Conservation (phyloP, 2,113 vertebrate species). For the Podarcis cretensis region DNA sequence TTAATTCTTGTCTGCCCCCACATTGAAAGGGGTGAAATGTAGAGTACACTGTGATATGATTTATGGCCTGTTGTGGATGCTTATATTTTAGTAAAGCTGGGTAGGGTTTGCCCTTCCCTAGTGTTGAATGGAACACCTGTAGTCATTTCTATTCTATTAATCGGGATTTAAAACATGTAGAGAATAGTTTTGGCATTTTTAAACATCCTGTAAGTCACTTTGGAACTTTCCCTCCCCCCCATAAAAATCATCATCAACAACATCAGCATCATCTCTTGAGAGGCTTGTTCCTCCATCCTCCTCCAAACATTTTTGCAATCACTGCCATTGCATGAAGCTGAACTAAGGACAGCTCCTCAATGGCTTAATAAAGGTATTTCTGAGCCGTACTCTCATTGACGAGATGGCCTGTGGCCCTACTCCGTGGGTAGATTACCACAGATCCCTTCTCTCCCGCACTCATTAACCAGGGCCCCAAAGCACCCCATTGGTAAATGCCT, state of each 20-base stretch:
- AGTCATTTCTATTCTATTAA: too few relatives aligned
- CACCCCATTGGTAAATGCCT: constrained; percentile 46
- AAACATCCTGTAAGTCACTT: too few relatives aligned
- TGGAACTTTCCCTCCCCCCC: too few relatives aligned
- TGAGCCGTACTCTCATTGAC: background rate
- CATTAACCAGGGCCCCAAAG: constrained; percentile 7
- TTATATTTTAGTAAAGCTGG: too few relatives aligned
- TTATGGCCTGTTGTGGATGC: too few relatives aligned
- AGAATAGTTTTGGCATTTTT: too few relatives aligned
- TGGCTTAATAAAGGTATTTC: background rate
- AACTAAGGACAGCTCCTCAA: background rate
- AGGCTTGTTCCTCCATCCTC: background rate
- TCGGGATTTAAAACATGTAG: too few relatives aligned
- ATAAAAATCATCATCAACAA: too few relatives aligned
- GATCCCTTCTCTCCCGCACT: constrained; percentile 35
- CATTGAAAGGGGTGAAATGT: background rate
- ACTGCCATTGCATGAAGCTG: too few relatives aligned
- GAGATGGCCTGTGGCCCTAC: constrained; percentile 35
- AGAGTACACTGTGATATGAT: too few relatives aligned
- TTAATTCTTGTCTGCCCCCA: background rate
- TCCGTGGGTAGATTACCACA: constrained; percentile 14
- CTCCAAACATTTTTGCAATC: background rate
- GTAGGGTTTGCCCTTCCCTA: too few relatives aligned
- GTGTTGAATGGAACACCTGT: too few relatives aligned
- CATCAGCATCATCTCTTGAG: background rate